Conservation (phyloP, 2,797 vertebrate genomes). For the Enteromius paludinosus region DNA sequence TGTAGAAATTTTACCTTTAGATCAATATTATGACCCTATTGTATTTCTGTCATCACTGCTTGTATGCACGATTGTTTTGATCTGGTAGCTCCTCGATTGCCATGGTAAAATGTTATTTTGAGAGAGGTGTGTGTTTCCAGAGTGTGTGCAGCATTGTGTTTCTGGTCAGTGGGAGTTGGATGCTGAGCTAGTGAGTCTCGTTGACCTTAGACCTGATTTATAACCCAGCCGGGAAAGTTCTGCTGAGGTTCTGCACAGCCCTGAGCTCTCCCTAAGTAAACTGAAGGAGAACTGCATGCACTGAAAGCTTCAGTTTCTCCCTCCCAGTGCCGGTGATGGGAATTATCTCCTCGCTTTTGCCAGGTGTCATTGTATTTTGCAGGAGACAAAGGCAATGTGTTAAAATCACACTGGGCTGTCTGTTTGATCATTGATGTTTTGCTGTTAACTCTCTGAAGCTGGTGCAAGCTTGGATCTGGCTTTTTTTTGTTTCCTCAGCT, state of each 20-base stretch:
- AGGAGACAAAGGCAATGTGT: slow-evolving; percentile 23
- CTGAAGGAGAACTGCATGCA: not conserved
- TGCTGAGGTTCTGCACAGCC: slow-evolving; percentile 26
- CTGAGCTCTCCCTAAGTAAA: not conserved
- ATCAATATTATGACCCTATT: slow-evolving; percentile 33
- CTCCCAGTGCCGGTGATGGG: not conserved
- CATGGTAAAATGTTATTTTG: slow-evolving; percentile 8
- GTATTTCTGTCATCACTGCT: slow-evolving; percentile 34
- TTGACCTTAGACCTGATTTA: slow-evolving; percentile 45
- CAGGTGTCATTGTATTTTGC: slow-evolving; percentile 22
- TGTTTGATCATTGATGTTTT: not conserved
- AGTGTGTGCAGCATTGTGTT: not conserved
- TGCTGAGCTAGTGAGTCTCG: slow-evolving; percentile 7
- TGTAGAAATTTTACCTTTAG: slow-evolving; percentile 27
- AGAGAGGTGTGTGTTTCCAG: not conserved
- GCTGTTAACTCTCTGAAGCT: slow-evolving; percentile 28
- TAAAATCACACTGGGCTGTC: not conserved
- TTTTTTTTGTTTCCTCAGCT: slow-evolving; percentile 25
- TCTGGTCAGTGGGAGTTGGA: not conserved
- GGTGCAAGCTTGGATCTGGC: slow-evolving; percentile 22
- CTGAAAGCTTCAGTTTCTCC: not conserved
- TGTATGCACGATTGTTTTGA: not conserved
- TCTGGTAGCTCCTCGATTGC: slow-evolving; percentile 6
- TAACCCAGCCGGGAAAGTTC: slow-evolving; percentile 4
- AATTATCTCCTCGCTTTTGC: slow-evolving; percentile 2